Conservation (phyloP, 2,797 vertebrate genomes). For the Parauchenoglanis ngamensis region DNA sequence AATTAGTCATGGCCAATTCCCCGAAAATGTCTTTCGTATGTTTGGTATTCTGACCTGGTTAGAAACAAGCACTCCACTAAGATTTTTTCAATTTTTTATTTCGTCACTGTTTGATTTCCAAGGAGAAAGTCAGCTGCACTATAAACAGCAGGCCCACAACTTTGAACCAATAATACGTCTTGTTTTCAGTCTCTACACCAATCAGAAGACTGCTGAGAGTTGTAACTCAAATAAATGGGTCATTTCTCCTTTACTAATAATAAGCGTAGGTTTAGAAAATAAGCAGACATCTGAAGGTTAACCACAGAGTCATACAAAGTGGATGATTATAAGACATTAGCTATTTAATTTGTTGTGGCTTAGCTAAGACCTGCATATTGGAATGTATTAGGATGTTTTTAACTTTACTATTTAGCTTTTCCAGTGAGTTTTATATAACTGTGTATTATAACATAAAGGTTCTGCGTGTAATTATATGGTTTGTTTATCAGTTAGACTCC, state of each 20-base stretch:
- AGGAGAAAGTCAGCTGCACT: background rate
- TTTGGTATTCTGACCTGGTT: background rate
- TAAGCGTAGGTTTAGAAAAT: background rate
- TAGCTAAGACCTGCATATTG: too few species aligned
- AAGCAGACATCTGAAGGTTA: background rate
- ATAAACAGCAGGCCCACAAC: background rate
- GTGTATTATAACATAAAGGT: background rate
- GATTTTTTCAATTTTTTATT: background rate
- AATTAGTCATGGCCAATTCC: too few species aligned
- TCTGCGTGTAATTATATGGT: background rate
- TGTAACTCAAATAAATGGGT: background rate
- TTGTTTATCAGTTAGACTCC: slow-evolving; percentile 9
- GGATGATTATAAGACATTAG: too few species aligned
- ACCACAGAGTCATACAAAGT: background rate
- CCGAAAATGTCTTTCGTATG: background rate
- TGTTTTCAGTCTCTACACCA: background rate
- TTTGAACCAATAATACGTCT: background rate
- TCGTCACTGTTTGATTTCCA: background rate
- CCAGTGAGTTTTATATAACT: background rate
- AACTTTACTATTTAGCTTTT: background rate
- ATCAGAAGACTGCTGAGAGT: background rate
- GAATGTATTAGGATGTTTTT: background rate
- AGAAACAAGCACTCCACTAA: background rate
- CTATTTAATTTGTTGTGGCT: background rate
- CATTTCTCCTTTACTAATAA: background rate